Percentiles rank a stretch among this genome's conserved stretches.
Evolutionary conservation across 2,797 vertebrate genomes (phyloP).

Genomic region (Tadarida brasiliensis): DNA sequence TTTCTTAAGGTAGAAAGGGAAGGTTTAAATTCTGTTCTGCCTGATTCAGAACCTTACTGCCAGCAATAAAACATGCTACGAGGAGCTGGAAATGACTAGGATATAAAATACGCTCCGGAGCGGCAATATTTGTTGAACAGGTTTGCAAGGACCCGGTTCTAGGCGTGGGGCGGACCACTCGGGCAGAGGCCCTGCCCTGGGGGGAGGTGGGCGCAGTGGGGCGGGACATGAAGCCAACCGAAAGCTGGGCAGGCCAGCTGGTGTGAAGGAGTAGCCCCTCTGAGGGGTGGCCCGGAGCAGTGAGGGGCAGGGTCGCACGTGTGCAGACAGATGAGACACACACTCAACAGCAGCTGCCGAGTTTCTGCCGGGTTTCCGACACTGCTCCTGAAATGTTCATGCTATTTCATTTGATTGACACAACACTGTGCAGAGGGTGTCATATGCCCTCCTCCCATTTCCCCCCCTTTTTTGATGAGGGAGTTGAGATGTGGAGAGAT

Average conservation of each 20-base stretch:
- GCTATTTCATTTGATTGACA: not conserved
- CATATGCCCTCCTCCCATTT: too few species aligned
- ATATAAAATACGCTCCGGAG: constrained; percentile 43
- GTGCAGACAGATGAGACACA: not conserved
- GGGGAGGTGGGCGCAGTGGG: not conserved
- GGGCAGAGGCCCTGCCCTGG: not conserved
- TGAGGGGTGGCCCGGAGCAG: not conserved
- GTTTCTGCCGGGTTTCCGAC: not conserved
- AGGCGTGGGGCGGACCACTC: not conserved
- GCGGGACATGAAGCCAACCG: not conserved
- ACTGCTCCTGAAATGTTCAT: not conserved
- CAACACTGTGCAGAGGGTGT: fast-evolving
- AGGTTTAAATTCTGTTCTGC: constrained; percentile 61
- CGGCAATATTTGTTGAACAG: constrained; percentile 35
- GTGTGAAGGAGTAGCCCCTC: not conserved
- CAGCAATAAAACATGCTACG: constrained; percentile 20
- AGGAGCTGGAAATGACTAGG: constrained; percentile 53
- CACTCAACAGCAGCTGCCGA: not conserved
- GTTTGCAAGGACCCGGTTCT: constrained; percentile 21
- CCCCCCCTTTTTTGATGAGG: not conserved
- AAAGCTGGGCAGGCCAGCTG: not conserved
- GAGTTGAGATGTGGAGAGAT: not conserved
- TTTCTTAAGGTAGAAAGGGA: constrained; percentile 56
- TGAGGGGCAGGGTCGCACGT: not conserved
- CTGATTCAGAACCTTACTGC: constrained; percentile 54